Conservation (phyloP, 2,888 invertebrate genomes). For the Panorpa germanica region DNA sequence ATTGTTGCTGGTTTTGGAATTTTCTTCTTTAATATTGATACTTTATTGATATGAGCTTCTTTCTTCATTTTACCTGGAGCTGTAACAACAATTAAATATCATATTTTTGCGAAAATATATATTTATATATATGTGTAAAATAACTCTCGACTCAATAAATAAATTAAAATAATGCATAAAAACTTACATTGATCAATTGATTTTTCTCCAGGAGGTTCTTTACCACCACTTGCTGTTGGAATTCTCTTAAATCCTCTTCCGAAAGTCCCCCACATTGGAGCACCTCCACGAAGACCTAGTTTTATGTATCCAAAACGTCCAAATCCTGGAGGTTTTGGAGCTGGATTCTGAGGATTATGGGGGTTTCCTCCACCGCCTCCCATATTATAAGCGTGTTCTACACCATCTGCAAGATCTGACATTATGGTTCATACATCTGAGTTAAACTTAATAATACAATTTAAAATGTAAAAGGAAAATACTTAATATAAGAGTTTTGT, state of each 20-base stretch:
- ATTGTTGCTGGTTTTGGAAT: constrained; percentile 18
- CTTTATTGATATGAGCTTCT: constrained; percentile 28
- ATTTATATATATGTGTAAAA: too few relatives aligned
- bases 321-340: constrained; percentile 38
- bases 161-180: too few relatives aligned
- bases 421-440: constrained; percentile 15
- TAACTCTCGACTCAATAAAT: too few relatives aligned
- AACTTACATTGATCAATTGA: too few relatives aligned
- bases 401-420: constrained; percentile 12
- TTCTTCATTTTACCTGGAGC: constrained; percentile 21
- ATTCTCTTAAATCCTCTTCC: constrained; percentile 23
- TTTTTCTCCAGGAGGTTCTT: constrained; percentile 10
- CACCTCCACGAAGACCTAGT: constrained; percentile 48
- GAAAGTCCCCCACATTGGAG: too few relatives aligned
- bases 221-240: constrained; percentile 18
- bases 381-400: constrained; percentile 19
- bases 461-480: too few relatives aligned
- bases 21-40: constrained; percentile 38
- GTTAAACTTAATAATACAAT: too few relatives aligned
- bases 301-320: constrained; percentile 35
- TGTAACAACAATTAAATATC: too few relatives aligned
- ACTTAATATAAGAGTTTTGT: too few relatives aligned
- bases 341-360: constrained; percentile 32
- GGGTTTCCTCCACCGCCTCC: constrained; percentile 30
- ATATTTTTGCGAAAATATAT: too few relatives aligned